Base-by-base conservation (phyloP, 1,140 invertebrate species). In the Drosophila sturtevanti region DNA sequence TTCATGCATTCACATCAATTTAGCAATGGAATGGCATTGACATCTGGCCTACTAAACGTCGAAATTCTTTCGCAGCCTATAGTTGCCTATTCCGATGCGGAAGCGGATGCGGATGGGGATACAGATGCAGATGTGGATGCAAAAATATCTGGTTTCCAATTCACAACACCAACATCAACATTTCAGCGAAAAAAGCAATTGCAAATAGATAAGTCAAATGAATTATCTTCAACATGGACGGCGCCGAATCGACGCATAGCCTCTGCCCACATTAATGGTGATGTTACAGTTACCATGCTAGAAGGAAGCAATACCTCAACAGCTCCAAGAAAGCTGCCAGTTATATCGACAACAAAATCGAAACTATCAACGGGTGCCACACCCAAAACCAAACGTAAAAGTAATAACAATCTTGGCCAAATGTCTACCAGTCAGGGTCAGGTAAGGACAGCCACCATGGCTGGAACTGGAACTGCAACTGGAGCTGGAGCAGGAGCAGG, bases 91-190 rank as follows among this genome's bases (percentile, higher is more conserved):
- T 52, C 54, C 44, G 35, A 56, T 14, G 60, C 51, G 27, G 16
- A 35, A n/a, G 34, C 56, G 10, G 34, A 31, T 44, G 14, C 14
- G 14, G 22, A 51, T 44, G 41, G 7, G 41, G 41, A 18, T 11
- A 60, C 37, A 22, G n/a, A 31, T 34, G 27, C 55, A 11, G 34
- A 44, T 9, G 16, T 48, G 41, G 41, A 21, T 31, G 27, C 4
- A 31, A 31, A 31, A 18, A 11, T n/a, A 14, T 35, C 58, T 18
- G 41, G n/a, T 54, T 76, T 76, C 72, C 58, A 68, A 60, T 76
- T 76, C 31, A 76, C 73, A 14, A 71, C 73, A 31, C 73, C 73
- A 10, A 76, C 73, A 34, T 58, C 74, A 35, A 77, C 74, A 51
- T 79, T 76, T 61, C 61, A 68, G 54, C 37, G 66, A 2, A 66